A percentile compares a stretch with the other conserved stretches of the same genome.
Conservation (phyloP, 1,140 invertebrate species). For the Dendrolimus punctatus region DNA sequence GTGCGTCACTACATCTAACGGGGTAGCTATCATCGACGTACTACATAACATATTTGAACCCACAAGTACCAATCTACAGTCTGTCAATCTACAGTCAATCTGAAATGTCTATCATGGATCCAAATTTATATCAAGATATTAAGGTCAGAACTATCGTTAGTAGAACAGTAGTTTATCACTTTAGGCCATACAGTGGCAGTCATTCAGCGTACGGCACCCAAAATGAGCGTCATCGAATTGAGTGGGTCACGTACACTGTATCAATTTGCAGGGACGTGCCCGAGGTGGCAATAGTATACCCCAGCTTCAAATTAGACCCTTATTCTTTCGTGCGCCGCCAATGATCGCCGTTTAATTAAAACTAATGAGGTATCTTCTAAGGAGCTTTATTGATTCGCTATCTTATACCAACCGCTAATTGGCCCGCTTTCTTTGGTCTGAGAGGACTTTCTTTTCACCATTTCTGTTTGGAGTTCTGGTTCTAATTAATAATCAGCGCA, state of each 20-base stretch:
- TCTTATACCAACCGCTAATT: not conserved
- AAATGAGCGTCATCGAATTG: constrained; percentile 33
- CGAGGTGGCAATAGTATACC: constrained; percentile 22
- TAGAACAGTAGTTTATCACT: constrained; percentile 8
- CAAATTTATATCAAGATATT: too few species aligned
- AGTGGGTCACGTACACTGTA: constrained; percentile 38
- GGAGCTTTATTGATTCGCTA: constrained; percentile 14
- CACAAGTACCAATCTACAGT: not conserved
- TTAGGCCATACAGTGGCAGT: constrained; percentile 8
- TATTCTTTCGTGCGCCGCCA: constrained; percentile 20
- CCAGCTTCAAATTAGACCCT: constrained; percentile 16
- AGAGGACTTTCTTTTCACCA: too few species aligned
- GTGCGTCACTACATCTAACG: too few species aligned
- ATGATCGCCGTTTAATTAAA: constrained; percentile 30
- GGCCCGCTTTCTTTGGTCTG: too few species aligned
- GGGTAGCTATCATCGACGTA: too few species aligned
- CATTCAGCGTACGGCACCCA: constrained; percentile 17
- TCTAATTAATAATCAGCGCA: too few species aligned
- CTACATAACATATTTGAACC: not conserved
- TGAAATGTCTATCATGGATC: too few species aligned
- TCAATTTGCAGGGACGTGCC: constrained; percentile 39
- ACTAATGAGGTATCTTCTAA: constrained; percentile 17
- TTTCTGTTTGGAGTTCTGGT: too few species aligned
- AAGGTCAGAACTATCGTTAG: not conserved
- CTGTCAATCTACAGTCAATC: not conserved